Evolutionary conservation across 2,888 invertebrate genomes (phyloP), one percentile per base, ranked within the genome.

Genomic region (Labia minor): DNA sequence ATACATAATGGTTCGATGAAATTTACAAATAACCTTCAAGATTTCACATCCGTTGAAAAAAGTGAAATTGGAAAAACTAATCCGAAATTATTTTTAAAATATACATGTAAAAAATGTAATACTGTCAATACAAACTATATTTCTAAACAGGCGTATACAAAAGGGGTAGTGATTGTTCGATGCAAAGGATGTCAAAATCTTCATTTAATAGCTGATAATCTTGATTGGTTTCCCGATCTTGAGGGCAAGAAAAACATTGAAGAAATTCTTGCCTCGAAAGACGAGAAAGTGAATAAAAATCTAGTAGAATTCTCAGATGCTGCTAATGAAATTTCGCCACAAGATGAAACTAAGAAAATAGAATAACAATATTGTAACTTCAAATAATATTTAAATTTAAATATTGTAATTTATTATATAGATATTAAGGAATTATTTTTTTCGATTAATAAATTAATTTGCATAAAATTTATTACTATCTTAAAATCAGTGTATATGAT

Each of bases 201-300:
- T 76, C 98, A 98, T 78, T 81, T 98, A 20, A 96, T 98, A 71
- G 97, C 97, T 0, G 97, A 98, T 76, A 95, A 98, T 78, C 81
- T 98, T 1, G 90, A 90, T 70, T 98, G 97, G 97, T 98, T 97
- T 76, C 81, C 86, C 0, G 89, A 93, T 74, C 79, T 89, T 74
- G 72, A 79, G 65, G 86, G 86, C 0, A 87, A 85, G 73, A 84
- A 83, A 70, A 97, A 97, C 75, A 92, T 98, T 72, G 96, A 97
- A 80, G 89, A 91, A 70, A 90, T 95, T 37, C 80, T 97, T 76
- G 87, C 86, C 18, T 86, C 86, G 67, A 94, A 91, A 74, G 96
- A 96, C 1, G 95, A 97, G 80, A 81, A 79, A 3, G 91, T 96
- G 1, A 74, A 11, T 3, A 49, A 49, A 49, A 2, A 49, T 14